Percentiles rank a stretch among this genome's conserved stretches.
Conservation (phyloP, 2,797 vertebrate species). For the Notamacropus eugenii region DNA sequence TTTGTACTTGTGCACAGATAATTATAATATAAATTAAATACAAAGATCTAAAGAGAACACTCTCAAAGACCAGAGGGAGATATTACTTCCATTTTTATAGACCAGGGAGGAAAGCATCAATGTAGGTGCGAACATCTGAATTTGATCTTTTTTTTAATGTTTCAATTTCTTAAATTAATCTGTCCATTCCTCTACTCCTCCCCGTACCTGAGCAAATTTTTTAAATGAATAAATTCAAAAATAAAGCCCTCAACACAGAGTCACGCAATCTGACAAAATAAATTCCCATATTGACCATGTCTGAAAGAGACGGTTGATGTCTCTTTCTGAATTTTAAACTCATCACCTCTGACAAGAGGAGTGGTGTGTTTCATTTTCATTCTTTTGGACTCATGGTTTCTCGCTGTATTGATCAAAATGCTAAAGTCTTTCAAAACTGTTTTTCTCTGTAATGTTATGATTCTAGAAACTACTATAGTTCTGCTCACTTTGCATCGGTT, state of each 20-base stretch:
- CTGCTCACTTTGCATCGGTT: not conserved
- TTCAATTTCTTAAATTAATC: not conserved
- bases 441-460: not conserved
- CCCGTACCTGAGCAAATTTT: not conserved
- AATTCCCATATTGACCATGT: not conserved
- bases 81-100: not conserved
- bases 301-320: not conserved
- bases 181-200: not conserved
- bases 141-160: not conserved
- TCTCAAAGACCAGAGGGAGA: not conserved
- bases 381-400: not conserved
- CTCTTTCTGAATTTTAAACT: not conserved
- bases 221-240: not conserved
- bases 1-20: not conserved
- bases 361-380: not conserved
- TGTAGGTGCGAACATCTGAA: not conserved
- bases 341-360: not conserved
- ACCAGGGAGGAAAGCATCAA: not conserved
- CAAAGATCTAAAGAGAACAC: not conserved
- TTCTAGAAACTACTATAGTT: not conserved
- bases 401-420: not conserved
- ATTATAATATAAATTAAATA: not conserved
- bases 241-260: not conserved
- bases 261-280: not conserved
- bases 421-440: not conserved